Evolutionary conservation across 2,113 vertebrate genomes (phyloP).

Genomic region (Gallinago media): DNA sequence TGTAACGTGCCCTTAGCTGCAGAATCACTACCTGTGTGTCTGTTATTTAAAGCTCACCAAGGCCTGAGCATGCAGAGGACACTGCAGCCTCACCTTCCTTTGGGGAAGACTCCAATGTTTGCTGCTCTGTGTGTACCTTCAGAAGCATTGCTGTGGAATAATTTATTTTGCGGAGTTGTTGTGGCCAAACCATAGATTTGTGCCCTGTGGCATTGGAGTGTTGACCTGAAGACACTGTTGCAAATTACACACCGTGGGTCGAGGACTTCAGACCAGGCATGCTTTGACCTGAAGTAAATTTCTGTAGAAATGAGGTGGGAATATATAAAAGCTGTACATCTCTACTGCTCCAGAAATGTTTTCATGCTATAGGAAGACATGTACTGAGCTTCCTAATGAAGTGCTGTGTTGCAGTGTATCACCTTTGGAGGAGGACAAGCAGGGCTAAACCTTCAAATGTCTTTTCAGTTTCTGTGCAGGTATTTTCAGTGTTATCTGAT

Average conservation of each 20-base stretch:
- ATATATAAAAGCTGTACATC: background rate
- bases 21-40: background rate
- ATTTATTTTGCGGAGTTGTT: constrained; percentile 20
- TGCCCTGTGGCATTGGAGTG: background rate
- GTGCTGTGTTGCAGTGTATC: background rate
- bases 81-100: background rate
- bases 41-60: background rate
- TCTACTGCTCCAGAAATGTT: background rate
- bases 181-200: background rate
- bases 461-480: background rate
- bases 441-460: constrained; percentile 33
- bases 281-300: constrained; percentile 23
- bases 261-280: background rate
- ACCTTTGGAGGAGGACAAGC: background rate
- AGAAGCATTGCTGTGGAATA: background rate
- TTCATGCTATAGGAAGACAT: background rate
- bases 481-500: constrained; percentile 53
- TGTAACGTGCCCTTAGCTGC: background rate
- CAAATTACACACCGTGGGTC: background rate
- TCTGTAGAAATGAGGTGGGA: background rate
- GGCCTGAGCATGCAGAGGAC: background rate
- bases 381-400: background rate
- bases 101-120: background rate
- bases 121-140: background rate
- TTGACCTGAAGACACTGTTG: background rate